Evolutionary conservation across 2,113 vertebrate genomes (phyloP), one percentile per base, ranked within the genome.

Genomic region (Lucifuga dentata): DNA sequence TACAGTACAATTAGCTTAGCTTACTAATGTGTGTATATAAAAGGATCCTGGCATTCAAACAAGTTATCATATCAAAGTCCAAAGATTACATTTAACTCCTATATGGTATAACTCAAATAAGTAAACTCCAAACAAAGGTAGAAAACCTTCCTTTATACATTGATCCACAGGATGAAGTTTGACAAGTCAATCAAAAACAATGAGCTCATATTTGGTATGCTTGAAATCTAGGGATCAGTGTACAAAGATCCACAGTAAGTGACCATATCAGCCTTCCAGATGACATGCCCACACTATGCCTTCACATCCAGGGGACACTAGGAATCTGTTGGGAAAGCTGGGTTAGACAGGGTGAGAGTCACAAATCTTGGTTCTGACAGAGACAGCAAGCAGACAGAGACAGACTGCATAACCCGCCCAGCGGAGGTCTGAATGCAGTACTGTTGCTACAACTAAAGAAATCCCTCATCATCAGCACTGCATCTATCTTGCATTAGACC

Each of bases 311-410:
- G 58, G 60, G 49, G 66, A 68, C 75, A 67, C 66, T 36, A 46
- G 39, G 72, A 51, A 68, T 77, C 62, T 74, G 53, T 57, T 45
- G 74, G 80, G 68, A 74, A 72, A 80, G 80, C 67, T 58, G 58
- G 73, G 75, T 52, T 73, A 80, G 66, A 51, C 57, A 77, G 82
- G 82, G 82, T 87, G 81, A 80, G 36, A 35, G 40, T 52, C 50
- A 68, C 50, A 39, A 17, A 38, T 57, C 59, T 67, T 38, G 1
- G 35, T 49, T 45, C 55, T 40, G 69, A 75, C 58, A 78, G 36
- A 55, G 20, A 65, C 20, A 15, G 71, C 64, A 49, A 35, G 51
- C 51, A 53, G 75, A 62, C 68, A 70, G 51, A 70, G 13, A 78
- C 35, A 48, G 60, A 67, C 60, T 29, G 56, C 36, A 66, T 2